Conservation (phyloP, 2,888 invertebrate genomes). For the Drosophila subquinaria region DNA sequence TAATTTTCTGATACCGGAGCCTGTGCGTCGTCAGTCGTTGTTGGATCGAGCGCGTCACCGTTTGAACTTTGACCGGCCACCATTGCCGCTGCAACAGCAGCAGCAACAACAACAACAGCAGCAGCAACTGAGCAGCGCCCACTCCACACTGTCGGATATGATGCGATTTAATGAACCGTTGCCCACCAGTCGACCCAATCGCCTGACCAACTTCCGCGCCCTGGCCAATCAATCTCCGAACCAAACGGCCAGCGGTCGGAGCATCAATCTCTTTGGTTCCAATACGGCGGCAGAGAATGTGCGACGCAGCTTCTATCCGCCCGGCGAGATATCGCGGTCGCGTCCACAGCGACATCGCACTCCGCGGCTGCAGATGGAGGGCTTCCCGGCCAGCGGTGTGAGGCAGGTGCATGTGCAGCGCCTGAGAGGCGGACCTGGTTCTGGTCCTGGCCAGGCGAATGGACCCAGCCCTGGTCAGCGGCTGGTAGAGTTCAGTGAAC, state of each 20-base stretch:
- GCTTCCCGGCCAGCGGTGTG: constrained; percentile 12
- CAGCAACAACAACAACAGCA: constrained; percentile 19
- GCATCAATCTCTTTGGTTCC: constrained; percentile 33
- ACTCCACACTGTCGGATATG: constrained; percentile 33
- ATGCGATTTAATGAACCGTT: constrained; percentile 40
- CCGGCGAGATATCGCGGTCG: constrained; percentile 14
- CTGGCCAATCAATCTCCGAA: constrained; percentile 24
- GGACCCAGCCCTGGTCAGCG: constrained; percentile 17
- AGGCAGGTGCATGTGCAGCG: constrained; percentile 40
- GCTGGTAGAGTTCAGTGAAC: constrained; percentile 34
- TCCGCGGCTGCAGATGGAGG: constrained; percentile 26
- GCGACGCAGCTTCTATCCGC: constrained; percentile 31
- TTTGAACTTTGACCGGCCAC: constrained; percentile 24
- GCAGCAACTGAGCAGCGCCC: constrained; percentile 2
- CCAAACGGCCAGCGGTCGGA: constrained; percentile 34
- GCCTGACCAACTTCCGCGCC: constrained; percentile 17
- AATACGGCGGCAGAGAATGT: constrained; percentile 16
- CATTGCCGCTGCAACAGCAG: constrained; percentile 17
- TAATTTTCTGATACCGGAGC: constrained; percentile 22
- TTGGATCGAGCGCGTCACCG: constrained; percentile 42
- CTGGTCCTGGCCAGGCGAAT: neutral
- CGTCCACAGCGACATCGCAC: constrained; percentile 25
- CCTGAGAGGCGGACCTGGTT: constrained; percentile 26
- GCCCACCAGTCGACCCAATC: constrained; percentile 38
- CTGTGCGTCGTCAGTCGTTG: constrained; percentile 32